Evolutionary conservation across 2,888 invertebrate genomes (phyloP).

Genomic region (Petrolisthes manimaculis): DNA sequence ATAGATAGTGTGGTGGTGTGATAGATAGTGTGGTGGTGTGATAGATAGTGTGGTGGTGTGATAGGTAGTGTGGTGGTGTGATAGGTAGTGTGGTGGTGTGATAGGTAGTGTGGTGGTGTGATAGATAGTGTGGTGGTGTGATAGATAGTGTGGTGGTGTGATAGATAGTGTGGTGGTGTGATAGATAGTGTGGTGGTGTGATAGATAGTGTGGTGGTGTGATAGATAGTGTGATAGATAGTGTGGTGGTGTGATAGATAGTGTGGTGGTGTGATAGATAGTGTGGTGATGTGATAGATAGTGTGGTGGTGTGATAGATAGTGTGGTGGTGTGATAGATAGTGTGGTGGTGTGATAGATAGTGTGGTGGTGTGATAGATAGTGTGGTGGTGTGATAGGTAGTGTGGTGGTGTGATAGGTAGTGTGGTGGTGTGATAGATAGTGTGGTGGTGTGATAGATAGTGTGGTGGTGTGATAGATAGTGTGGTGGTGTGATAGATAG

Average conservation of each 20-base stretch:
- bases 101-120: background rate
- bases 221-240: background rate
- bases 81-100: background rate
- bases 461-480: no score
- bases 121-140: background rate
- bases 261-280: background rate
- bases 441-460: no score
- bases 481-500: background rate
- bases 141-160: background rate
- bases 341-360: background rate
- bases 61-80: no score
- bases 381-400: background rate
- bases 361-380: background rate
- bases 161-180: background rate
- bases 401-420: background rate
- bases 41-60: background rate
- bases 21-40: background rate
- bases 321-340: background rate
- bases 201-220: background rate
- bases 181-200: background rate
- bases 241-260: background rate
- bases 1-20: background rate
- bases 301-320: background rate
- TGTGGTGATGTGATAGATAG: background rate
- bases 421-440: background rate